Evolutionary conservation across 1,140 invertebrate genomes (phyloP), one percentile per base, ranked within the genome.

Genomic region (Babylonia areolata): DNA sequence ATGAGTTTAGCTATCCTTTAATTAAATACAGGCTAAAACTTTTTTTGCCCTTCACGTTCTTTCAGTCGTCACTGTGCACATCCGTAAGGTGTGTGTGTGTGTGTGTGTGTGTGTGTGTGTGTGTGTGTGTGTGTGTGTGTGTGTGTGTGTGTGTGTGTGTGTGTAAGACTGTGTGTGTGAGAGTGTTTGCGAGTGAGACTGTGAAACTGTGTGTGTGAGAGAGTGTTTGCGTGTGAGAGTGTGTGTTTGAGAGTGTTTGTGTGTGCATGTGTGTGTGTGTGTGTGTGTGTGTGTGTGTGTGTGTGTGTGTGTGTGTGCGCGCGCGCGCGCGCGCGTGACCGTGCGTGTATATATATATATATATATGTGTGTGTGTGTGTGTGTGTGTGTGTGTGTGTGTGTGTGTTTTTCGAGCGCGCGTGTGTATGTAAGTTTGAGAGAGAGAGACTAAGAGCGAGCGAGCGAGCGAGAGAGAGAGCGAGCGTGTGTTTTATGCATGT

Each of bases 51-150:
- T n/a, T 20, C 51, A 20, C 20, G 51, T 54, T 9, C 20, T 9
- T 54, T 9, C 20, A 20, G 9, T 9, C 20, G 51, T 54, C 9
- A n/a, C n/a, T n/a, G n/a, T n/a, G n/a, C n/a, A n/a, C n/a, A n/a
- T n/a, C n/a, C n/a, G n/a, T n/a, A n/a, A n/a, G n/a, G n/a, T n/a
- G n/a, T 69, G 58, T 23, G 6, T 69, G 58, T 6, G 5, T 31
- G 58, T 1, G 58, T 69, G 58, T 69, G 58, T 69, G 58, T 69
- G 58, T 69, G 58, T 69, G 58, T 69, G 58, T 69, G 58, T 69
- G 58, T 69, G 58, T 69, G 58, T 69, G 58, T 69, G 58, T 69
- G 58, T 69, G 58, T 69, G 58, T 69, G 58, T 69, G 58, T 69
- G 58, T 69, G 58, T 69, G 58, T 69, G 58, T 69, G 58, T 69